Base-by-base conservation (phyloP, 2,797 vertebrate species). In the Anabas testudineus region DNA sequence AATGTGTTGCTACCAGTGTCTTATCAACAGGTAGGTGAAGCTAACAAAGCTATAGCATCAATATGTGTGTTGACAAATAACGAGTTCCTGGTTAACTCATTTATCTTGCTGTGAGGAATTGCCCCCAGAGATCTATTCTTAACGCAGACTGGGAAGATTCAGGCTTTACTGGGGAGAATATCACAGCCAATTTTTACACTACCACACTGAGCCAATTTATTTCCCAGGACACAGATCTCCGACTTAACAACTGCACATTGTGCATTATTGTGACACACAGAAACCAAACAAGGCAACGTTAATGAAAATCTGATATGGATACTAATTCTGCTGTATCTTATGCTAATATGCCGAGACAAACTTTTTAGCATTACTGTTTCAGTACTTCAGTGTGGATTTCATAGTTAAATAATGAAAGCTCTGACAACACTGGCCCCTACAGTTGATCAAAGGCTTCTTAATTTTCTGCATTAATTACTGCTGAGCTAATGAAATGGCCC, bases 391-490 rank as follows among this genome's bases (percentile, higher is more conserved):
- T 61, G 45, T 56, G 10, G 39, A 64, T 85, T 79, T 75, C 58
- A 71, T 45, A 45, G 58, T 71, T 75, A 70, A 84, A 84, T 75
- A 81, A 82, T 86, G 55, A 75, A 78, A 74, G 74, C 63, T 61
- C 81, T 78, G 71, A 83, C 68, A 86, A 78, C 57, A 71, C 49
- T 54, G 34, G 70, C 55, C 74, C 55, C 21, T 56, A 66, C 74
- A 80, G 87, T 85, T 88, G 83, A 92, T 92, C 84, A 89, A 88
- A 90, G 81, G 62, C 87, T 83, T 80, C 85, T 83, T 89, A 71
- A 90, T 87, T 90, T 77, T 87, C 67, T 70, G 78, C 82, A 91
- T 91, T 87, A 86, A 91, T 92, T 90, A 91, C 76, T 82, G 67
- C 71, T 71, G 75, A 84, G 86, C 83, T 86, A 90, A 91, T 86